Evolutionary conservation across 2,113 vertebrate genomes (phyloP).

Genomic region (Helogale parvula): DNA sequence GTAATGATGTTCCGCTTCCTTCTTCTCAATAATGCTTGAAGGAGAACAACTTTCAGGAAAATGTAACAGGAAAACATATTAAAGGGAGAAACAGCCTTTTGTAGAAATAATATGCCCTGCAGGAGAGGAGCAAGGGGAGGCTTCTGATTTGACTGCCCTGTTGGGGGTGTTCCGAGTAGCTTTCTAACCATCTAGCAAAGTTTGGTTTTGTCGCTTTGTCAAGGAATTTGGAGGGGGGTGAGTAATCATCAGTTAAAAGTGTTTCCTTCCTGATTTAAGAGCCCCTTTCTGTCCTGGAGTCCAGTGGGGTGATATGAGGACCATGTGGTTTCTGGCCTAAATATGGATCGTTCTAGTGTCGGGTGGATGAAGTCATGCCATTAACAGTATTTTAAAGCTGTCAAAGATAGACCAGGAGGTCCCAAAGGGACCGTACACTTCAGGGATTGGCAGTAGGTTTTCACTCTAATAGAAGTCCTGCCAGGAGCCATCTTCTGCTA

Average conservation of each 20-base stretch:
- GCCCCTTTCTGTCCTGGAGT: neutral
- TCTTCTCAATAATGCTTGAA: neutral
- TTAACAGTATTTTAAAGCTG: constrained; percentile 67
- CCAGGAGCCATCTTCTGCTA: constrained; percentile 38
- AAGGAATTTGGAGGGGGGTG: neutral
- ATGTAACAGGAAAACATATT: neutral
- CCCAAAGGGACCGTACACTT: constrained; percentile 29
- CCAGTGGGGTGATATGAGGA: constrained; percentile 13
- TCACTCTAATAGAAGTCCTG: constrained; percentile 51
- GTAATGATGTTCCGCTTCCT: neutral
- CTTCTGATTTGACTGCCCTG: neutral
- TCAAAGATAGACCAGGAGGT: constrained; percentile 55
- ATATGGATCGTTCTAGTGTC: constrained; percentile 42
- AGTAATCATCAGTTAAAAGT: neutral
- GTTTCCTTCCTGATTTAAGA: neutral
- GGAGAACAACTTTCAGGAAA: neutral
- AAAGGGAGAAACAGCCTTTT: neutral
- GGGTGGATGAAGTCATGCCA: constrained; percentile 68
- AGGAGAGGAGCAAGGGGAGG: neutral
- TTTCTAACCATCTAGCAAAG: neutral
- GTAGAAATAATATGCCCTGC: neutral
- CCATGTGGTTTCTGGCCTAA: constrained; percentile 63
- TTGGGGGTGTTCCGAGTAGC: neutral
- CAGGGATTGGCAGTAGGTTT: constrained; percentile 53
- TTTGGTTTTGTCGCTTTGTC: constrained; percentile 16